Base-by-base conservation (phyloP, 2,888 invertebrate species). In the Pachycephus smyrnensis region DNA sequence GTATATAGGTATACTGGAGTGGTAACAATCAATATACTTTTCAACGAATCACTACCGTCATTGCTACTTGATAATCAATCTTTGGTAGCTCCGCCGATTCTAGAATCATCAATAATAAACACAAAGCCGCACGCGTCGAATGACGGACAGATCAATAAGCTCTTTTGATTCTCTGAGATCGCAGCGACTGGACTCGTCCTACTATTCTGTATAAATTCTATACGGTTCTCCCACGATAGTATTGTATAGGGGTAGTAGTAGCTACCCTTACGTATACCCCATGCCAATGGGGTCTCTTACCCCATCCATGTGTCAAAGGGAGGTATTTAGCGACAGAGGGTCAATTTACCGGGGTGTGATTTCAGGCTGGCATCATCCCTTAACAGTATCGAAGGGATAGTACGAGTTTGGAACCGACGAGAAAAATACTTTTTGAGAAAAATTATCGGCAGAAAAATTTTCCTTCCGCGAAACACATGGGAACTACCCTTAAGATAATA, bases 271-370 rank as follows among this genome's bases (percentile, higher is more conserved):
- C 40, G 40, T 40, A 40, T 15, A 40, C 15, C 40, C 40, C 40
- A 4, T 40, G 40, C 15, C 15, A 40, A 6, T 40, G 40, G 40
- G 40, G 33, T 75, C 40, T 69, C 37, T 75, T 75, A 30, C 74
- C 68, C 33, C 77, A 73, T 80, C 77, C 75, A 77, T 75, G 80
- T 80, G 89, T 89, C 88, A 87, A 89, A 87, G 88, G 89, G 85
- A 87, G 84, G 86, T 88, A 88, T 90, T 89, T 89, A 89, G 88
- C 85, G 84, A 85, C 85, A 85, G 87, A 85, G 87, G 89, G 88
- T 90, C 88, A 88, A 89, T 89, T 89, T 89, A 88, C 83, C 88
- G 86, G 88, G 88, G 88, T 89, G 89, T 87, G 89, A 88, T 89
- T 88, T 87, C 84, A 86, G 86, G 81, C 85, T 78, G 77, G n/a